Evolutionary conservation across 2,888 invertebrate genomes (phyloP).

Genomic region (Gari tellinella): DNA sequence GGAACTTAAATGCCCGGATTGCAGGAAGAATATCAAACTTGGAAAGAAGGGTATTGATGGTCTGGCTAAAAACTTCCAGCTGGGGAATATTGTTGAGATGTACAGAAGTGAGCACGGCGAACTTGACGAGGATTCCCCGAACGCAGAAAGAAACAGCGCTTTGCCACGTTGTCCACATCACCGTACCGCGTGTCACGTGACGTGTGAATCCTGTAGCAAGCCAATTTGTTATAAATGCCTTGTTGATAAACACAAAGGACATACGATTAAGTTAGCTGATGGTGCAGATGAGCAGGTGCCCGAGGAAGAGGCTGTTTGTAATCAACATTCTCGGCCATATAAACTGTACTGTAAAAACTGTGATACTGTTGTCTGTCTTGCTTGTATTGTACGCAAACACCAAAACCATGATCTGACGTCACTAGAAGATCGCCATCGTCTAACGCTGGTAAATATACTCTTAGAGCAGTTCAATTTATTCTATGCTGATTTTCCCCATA

Average conservation of each 20-base stretch:
- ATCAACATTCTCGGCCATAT: slow-evolving; percentile 18
- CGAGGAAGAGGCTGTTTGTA: slow-evolving; percentile 8
- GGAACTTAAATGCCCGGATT: slow-evolving; percentile 50
- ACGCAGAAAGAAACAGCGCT: background rate
- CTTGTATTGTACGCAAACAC: slow-evolving; percentile 35
- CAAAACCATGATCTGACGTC: slow-evolving; percentile 9
- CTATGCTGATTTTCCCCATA: no score
- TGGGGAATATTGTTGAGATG: slow-evolving; percentile 45
- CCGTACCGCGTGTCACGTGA: slow-evolving; percentile 31
- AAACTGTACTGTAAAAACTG: slow-evolving; percentile 39
- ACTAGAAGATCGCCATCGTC: no score
- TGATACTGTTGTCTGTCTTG: slow-evolving; percentile 29
- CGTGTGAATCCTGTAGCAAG: slow-evolving; percentile 37
- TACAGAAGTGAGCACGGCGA: slow-evolving; percentile 27
- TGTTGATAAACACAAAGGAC: slow-evolving; percentile 5
- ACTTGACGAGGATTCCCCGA: background rate
- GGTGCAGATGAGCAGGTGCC: background rate
- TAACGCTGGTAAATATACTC: no score
- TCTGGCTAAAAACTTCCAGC: slow-evolving; percentile 47
- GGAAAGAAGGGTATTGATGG: slow-evolving; percentile 40
- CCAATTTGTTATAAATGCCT: slow-evolving; percentile 37
- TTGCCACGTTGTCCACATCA: slow-evolving; percentile 43
- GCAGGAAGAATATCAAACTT: slow-evolving; percentile 42
- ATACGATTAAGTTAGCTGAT: background rate
- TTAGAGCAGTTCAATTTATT: no score